Evolutionary conservation across 2,797 vertebrate species (phyloP), one percentile per base, ranked within the genome.

Genomic region (Bovichtus variegatus): DNA sequence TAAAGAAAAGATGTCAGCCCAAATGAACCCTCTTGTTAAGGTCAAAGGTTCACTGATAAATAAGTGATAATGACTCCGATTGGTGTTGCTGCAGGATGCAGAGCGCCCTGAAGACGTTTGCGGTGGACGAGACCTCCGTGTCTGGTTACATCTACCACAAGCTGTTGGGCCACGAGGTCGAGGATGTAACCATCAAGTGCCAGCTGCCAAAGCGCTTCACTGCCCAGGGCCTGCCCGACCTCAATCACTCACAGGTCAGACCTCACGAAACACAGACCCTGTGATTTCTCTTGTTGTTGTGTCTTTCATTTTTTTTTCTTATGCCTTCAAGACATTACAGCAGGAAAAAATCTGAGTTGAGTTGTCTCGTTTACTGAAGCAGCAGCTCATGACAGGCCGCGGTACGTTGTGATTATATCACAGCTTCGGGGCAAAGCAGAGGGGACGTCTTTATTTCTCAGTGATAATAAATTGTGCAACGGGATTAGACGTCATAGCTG

Each of bases 61-160:
- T 12, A 58, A 34, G 2, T 40, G 11, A 7, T 25, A 44, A 18
- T 16, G 4, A 31, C 9, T 73, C 27, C 9, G 15, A 6, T 41
- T 73, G 80, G 11, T 57, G 44, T 46, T 58, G 27, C 21, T 70
- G 10, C 84, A 99, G 98, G 81, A 99, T 99, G 98, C 98, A 99
- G 91, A 99, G 98, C 5, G 98, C 98, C 10, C 92, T 99, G 81
- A 99, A 99, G 84, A 99, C 98, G 0, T 99, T 99, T 49, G 98
- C 98, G 0, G 98, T 99, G 85, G 98, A 99, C 0, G 98, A 99
- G 93, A 99, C 98, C 3, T 99, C 98, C 0, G 98, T 99, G 78
- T 99, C 98, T 0, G 98, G 98, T 19, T 99, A 99, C 88, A 99
- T 99, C 88, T 99, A 99, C 89, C 98, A 99, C 93, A 99, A 99